Percentiles rank a stretch among this genome's conserved stretches.
phyloP scores from a whole-genome alignment of 1,140 invertebrate species.

The Drosophila parabipectinata region DNA sequence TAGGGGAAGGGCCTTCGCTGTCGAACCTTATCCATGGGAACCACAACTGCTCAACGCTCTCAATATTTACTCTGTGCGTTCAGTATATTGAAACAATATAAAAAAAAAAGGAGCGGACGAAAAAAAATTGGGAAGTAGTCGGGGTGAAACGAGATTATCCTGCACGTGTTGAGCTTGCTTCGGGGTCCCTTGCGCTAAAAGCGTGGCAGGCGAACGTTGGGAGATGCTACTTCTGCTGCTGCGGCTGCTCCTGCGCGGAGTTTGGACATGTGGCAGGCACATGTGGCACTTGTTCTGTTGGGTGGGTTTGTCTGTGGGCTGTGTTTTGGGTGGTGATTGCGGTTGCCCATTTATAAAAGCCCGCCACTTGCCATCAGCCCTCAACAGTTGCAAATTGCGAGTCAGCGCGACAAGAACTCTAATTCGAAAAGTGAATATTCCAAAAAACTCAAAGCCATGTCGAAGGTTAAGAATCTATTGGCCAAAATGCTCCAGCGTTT shows the following conservation, averaged over 20 bases:
- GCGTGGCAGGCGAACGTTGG: constrained; percentile 71
- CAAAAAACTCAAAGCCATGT: constrained; percentile 35
- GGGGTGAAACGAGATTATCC: constrained; percentile 66
- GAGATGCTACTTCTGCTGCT: constrained; percentile 23
- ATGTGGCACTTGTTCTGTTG: constrained; percentile 75
- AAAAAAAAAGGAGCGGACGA: constrained; percentile 21
- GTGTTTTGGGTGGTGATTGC: constrained; percentile 41
- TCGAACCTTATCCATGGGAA: constrained; percentile 83
- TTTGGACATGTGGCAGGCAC: constrained; percentile 65
- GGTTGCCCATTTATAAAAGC: constrained; percentile 58
- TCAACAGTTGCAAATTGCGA: constrained; percentile 59
- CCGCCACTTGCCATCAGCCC: constrained; percentile 46
- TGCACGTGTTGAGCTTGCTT: constrained; percentile 80
- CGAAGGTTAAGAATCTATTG: constrained; percentile 71
- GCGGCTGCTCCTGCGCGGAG: constrained; percentile 51
- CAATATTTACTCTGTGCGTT: constrained; percentile 77
- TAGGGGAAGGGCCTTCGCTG: constrained; percentile 46
- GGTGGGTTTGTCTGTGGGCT: constrained; percentile 34
- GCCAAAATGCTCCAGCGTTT: constrained; percentile 67
- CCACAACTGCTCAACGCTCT: constrained; percentile 83
- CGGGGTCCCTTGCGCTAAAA: constrained; percentile 55
- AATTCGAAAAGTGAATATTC: constrained; percentile 15
- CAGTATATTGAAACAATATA: constrained; percentile 68
- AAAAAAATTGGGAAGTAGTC: constrained; percentile 27
- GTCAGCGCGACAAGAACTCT: constrained; percentile 43